Conservation (phyloP, 2,888 invertebrate genomes). For the Leptarthrus brevirostris region DNA sequence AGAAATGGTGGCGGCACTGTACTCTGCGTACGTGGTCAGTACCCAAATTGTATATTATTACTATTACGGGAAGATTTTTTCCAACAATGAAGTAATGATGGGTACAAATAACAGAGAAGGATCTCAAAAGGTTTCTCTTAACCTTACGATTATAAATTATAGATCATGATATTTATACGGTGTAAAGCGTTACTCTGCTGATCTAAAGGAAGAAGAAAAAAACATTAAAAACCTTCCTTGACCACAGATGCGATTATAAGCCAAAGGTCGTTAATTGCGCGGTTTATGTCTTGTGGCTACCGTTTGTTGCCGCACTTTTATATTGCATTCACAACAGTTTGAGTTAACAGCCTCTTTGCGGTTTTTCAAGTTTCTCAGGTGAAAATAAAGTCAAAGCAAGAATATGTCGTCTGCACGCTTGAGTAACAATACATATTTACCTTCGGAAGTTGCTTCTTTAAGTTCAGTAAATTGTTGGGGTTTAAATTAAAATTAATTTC, state of each 20-base stretch:
- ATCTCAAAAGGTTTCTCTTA: constrained; percentile 27
- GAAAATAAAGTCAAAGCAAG: neutral
- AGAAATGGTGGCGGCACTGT: neutral
- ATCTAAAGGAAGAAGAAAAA: neutral
- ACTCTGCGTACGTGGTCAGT: constrained; percentile 35
- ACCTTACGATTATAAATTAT: constrained; percentile 46
- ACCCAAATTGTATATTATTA: constrained; percentile 47
- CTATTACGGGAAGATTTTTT: constrained; percentile 21
- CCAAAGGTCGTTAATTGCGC: constrained; percentile 50
- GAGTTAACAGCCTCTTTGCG: constrained; percentile 40
- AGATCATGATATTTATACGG: constrained; percentile 36
- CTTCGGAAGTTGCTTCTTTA: no score
- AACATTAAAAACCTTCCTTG: constrained; percentile 27
- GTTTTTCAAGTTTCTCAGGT: constrained; percentile 22
- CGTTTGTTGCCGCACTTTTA: constrained; percentile 24
- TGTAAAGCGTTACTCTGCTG: constrained; percentile 35
- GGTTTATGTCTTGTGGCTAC: constrained; percentile 46
- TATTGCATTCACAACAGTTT: constrained; percentile 24
- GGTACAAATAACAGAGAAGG: constrained; percentile 35
- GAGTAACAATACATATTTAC: no score
- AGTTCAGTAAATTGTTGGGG: no score
- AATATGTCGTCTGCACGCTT: neutral
- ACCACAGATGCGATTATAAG: constrained; percentile 48
- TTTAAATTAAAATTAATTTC: no score
- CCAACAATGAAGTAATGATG: constrained; percentile 46